Conservation (phyloP, 2,113 vertebrate genomes). For the Heterocephalus glaber region DNA sequence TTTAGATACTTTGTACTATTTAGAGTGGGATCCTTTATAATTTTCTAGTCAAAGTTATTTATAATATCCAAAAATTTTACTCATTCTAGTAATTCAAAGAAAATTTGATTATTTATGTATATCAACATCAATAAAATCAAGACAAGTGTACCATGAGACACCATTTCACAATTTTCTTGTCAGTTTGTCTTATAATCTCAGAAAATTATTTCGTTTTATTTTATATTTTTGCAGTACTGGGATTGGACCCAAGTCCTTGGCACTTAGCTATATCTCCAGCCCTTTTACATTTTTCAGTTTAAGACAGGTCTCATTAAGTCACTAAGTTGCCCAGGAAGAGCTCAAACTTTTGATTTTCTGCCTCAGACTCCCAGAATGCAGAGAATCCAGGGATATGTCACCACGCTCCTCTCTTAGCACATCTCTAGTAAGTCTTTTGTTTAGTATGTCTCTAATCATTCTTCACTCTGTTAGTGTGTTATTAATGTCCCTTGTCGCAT, state of each 20-base stretch:
- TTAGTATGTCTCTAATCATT: not conserved
- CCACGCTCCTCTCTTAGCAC: not conserved
- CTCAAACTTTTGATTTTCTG: too few species aligned
- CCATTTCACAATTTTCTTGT: not conserved
- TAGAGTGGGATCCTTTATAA: not conserved
- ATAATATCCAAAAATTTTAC: not conserved
- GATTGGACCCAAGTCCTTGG: too few species aligned
- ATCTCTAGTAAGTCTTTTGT: not conserved
- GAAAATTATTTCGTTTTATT: not conserved
- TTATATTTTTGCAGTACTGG: too few species aligned
- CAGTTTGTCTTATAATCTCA: not conserved
- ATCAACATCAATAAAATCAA: not conserved
- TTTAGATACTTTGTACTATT: not conserved
- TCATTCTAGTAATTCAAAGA: not conserved
- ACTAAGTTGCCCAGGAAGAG: too few species aligned
- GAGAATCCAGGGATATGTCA: too few species aligned
- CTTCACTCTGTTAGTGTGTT: not conserved
- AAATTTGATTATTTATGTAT: not conserved
- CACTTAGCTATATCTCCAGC: too few species aligned
- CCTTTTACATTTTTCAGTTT: too few species aligned
- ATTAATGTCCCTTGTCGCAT: not conserved
- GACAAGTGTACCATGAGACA: not conserved
- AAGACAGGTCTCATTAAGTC: too few species aligned
- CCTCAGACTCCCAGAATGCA: too few species aligned
- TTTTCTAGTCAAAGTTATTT: not conserved